These are phyloP conservation scores for Zygothrica quintamaculata DNA, from an alignment of 2,888 invertebrate genomes.

Conservation along the genomic window DNA sequence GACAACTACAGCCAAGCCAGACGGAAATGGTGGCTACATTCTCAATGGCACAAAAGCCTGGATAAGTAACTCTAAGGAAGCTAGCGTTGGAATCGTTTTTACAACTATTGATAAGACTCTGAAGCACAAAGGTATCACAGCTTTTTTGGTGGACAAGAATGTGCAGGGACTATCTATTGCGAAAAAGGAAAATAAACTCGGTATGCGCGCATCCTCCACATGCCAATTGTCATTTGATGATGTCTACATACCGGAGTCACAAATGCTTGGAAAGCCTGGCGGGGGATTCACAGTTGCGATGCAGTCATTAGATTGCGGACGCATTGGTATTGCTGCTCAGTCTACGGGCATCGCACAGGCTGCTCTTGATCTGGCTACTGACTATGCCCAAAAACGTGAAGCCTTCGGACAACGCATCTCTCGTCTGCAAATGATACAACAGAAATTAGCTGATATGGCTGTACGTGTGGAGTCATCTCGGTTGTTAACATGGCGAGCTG, in stretches of 20 bases:
- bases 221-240: slow-evolving; percentile 96
- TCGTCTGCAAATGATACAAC: slow-evolving; percentile 94
- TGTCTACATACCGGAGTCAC: slow-evolving; percentile 91
- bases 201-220: slow-evolving; percentile 92
- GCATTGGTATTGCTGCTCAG: slow-evolving; percentile 96
- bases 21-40: slow-evolving; percentile 87
- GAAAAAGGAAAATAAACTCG: slow-evolving; percentile 97
- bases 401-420: slow-evolving; percentile 94
- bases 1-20: slow-evolving; percentile 90
- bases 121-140: slow-evolving; percentile 92
- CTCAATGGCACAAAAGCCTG: slow-evolving; percentile 96
- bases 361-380: slow-evolving; percentile 94
- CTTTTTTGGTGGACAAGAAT: slow-evolving; percentile 93
- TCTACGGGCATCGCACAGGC: slow-evolving; percentile 97
- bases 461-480: slow-evolving; percentile 91
- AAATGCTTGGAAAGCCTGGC: slow-evolving; percentile 92
- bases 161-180: slow-evolving; percentile 91
- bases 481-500: slow-evolving; percentile 95
- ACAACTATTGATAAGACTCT: slow-evolving; percentile 94
- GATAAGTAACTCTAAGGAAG: slow-evolving; percentile 96
- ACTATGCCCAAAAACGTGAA: slow-evolving; percentile 93
- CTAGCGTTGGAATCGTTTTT: slow-evolving; percentile 92
- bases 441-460: slow-evolving; percentile 96
- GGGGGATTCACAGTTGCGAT: slow-evolving; percentile 97
- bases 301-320: slow-evolving; percentile 94